A percentile compares a stretch with the other conserved stretches of the same genome.
phyloP scores from a whole-genome alignment of 1,140 invertebrate genomes.

The Asbolus verrucosus region DNA sequence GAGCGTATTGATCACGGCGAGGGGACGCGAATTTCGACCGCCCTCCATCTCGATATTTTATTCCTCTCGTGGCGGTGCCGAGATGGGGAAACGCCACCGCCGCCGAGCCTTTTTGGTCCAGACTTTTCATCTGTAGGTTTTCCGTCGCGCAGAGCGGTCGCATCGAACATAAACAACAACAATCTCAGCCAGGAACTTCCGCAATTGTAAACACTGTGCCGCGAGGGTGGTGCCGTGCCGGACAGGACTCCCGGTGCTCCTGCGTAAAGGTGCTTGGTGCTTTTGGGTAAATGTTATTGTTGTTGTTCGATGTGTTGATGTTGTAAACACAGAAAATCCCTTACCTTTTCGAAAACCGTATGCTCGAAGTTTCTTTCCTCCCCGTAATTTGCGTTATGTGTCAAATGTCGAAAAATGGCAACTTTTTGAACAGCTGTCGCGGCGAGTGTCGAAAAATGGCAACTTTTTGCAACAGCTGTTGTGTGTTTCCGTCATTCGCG shows the following conservation, averaged over 20 bases:
- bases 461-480: too few relatives aligned
- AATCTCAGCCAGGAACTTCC: neutral
- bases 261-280: slow-evolving; percentile 3
- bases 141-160: slow-evolving; percentile 19
- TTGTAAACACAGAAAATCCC: too few relatives aligned
- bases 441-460: too few relatives aligned
- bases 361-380: too few relatives aligned
- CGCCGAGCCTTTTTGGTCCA: slow-evolving; percentile 22
- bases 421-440: too few relatives aligned
- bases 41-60: slow-evolving; percentile 49
- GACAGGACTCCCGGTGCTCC: neutral
- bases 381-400: too few relatives aligned
- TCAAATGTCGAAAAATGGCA: too few relatives aligned
- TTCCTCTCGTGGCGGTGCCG: slow-evolving; percentile 17
- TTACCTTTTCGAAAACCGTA: too few relatives aligned
- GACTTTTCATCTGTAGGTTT: slow-evolving; percentile 34
- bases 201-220: too few relatives aligned
- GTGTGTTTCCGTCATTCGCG: too few relatives aligned
- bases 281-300: slow-evolving; percentile 14
- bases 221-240: neutral
- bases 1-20: slow-evolving; percentile 46
- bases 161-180: slow-evolving; percentile 22
- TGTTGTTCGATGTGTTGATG: slow-evolving; percentile 1
- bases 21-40: too few relatives aligned
- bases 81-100: slow-evolving; percentile 4